Percentiles rank a stretch among this genome's conserved stretches.
Conservation (phyloP, 2,113 vertebrate genomes). For the Channa maculata region DNA sequence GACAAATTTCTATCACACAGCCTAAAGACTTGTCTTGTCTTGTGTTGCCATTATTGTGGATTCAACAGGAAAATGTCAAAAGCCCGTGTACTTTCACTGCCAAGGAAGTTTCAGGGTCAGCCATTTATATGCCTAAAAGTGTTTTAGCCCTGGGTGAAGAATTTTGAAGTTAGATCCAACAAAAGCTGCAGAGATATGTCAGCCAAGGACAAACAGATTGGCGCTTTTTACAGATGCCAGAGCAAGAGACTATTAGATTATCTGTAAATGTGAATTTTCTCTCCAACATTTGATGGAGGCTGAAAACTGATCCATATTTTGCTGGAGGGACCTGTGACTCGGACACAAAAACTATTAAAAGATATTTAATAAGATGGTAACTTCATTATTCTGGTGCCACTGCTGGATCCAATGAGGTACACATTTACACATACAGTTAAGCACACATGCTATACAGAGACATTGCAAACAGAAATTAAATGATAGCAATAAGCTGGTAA, state of each 20-base stretch:
- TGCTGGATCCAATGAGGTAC: slow-evolving; percentile 22
- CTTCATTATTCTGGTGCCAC: slow-evolving; percentile 57
- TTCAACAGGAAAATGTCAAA: slow-evolving; percentile 24
- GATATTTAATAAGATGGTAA: slow-evolving; percentile 55
- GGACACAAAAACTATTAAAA: slow-evolving; percentile 46
- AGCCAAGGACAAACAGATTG: slow-evolving; percentile 73
- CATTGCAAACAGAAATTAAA: too few relatives aligned
- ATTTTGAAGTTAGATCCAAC: slow-evolving; percentile 69
- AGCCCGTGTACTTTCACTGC: slow-evolving; percentile 58
- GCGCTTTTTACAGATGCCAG: slow-evolving; percentile 49
- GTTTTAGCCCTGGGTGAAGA: slow-evolving; percentile 63
- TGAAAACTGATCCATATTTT: slow-evolving; percentile 68
- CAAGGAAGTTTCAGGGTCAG: slow-evolving; percentile 69
- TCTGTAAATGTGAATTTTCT: slow-evolving; percentile 60
- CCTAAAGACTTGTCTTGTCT: background rate
- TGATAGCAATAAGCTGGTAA: too few relatives aligned
- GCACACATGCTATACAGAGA: too few relatives aligned
- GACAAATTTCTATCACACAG: too few relatives aligned
- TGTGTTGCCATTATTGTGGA: slow-evolving; percentile 1
- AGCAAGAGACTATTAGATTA: slow-evolving; percentile 71
- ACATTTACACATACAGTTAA: slow-evolving; percentile 28
- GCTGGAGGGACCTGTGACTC: slow-evolving; percentile 52
- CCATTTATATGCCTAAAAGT: slow-evolving; percentile 74
- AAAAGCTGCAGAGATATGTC: slow-evolving; percentile 65
- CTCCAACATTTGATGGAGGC: slow-evolving; percentile 60